A percentile compares a stretch with the other conserved stretches of the same genome.
Evolutionary conservation across 2,113 vertebrate genomes (phyloP).

Genomic region (Laterallus jamaicensis): DNA sequence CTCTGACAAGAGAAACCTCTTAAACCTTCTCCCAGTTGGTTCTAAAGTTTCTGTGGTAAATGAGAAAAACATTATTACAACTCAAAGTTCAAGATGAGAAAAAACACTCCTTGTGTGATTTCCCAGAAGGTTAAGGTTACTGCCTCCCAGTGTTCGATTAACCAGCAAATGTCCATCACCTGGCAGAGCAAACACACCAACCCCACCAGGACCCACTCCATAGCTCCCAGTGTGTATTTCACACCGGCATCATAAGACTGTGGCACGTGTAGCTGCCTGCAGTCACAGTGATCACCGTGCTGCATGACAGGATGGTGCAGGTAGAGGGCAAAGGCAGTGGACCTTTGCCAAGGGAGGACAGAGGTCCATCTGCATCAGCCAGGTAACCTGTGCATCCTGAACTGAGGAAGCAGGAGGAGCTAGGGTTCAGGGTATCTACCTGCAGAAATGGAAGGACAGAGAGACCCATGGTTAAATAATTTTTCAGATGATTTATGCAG

Average conservation of each 20-base stretch:
- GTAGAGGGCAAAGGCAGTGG: neutral
- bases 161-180: neutral
- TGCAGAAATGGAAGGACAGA: neutral
- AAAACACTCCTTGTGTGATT: neutral
- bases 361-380: neutral
- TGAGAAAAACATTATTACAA: slow-evolving; percentile 15
- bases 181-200: neutral
- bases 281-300: neutral
- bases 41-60: neutral
- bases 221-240: neutral
- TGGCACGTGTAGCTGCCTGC: neutral
- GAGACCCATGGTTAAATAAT: neutral
- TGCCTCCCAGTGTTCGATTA: neutral
- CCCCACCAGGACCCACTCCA: neutral
- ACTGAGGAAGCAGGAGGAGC: neutral
- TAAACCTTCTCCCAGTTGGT: slow-evolving; percentile 33
- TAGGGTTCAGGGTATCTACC: neutral
- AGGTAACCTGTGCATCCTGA: neutral
- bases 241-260: neutral
- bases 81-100: slow-evolving; percentile 9
- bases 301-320: neutral
- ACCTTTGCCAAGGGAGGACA: neutral
- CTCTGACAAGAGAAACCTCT: slow-evolving; percentile 20
- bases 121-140: slow-evolving; percentile 39
- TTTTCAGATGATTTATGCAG: neutral